Evolutionary conservation across 2,888 invertebrate species (phyloP).

Genomic region (Anoncus sp.): DNA sequence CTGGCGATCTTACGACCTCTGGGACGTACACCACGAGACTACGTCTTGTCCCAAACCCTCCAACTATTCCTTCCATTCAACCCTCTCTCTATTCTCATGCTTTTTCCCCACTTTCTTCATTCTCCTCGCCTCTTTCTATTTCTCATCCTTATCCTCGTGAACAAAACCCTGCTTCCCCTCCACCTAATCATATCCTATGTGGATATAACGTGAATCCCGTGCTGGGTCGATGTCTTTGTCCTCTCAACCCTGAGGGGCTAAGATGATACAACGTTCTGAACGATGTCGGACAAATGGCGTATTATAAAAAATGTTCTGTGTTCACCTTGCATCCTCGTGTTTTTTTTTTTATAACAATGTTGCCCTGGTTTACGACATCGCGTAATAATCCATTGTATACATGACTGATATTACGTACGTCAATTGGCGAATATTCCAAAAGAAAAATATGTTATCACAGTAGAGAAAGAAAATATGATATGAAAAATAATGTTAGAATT

Average conservation of each 20-base stretch:
- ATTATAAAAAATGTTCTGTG: constrained; percentile 33
- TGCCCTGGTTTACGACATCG: constrained; percentile 14
- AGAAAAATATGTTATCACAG: too few relatives aligned
- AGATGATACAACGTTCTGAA: constrained; percentile 36
- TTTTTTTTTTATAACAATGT: neutral
- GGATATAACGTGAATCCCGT: constrained; percentile 32
- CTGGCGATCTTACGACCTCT: constrained; percentile 66
- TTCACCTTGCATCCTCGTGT: neutral
- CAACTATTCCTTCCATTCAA: constrained; percentile 29
- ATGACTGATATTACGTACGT: constrained; percentile 1
- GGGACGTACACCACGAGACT: constrained; percentile 51
- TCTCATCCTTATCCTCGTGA: constrained; percentile 22
- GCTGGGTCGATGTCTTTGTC: constrained; percentile 27
- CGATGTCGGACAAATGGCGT: constrained; percentile 51
- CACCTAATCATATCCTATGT: constrained; percentile 27
- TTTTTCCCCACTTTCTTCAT: constrained; percentile 30
- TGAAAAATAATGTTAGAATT: too few relatives aligned
- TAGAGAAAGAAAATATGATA: too few relatives aligned
- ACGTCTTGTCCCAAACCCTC: constrained; percentile 27
- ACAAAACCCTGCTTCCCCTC: constrained; percentile 32
- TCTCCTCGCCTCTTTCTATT: constrained; percentile 33
- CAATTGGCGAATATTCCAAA: neutral
- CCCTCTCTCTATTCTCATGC: constrained; percentile 12
- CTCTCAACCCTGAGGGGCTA: constrained; percentile 33
- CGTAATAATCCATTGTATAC: constrained; percentile 33